Percentiles rank a stretch among this genome's conserved stretches.
phyloP scores from a whole-genome alignment of 2,797 vertebrate genomes.

The Austrolebias charrua region DNA sequence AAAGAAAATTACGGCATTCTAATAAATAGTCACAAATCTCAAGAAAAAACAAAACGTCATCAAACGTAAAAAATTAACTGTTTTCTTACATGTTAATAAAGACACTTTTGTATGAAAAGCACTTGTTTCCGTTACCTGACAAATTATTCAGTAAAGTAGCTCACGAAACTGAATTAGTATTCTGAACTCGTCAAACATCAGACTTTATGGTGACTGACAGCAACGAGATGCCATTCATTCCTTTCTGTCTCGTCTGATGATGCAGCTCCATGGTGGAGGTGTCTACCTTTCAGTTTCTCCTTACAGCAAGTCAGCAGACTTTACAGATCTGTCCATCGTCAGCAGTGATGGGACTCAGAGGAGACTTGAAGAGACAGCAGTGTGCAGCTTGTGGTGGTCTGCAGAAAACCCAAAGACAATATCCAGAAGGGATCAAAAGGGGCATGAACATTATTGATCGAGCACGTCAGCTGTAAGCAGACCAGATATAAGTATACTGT shows the following conservation, averaged over 20 bases:
- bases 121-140: background rate
- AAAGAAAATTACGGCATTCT: too few species aligned
- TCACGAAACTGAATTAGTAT: constrained; percentile 16
- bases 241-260: constrained; percentile 2
- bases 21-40: too few species aligned
- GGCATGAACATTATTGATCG: constrained; percentile 9
- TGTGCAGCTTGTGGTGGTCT: constrained; percentile 14
- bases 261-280: background rate
- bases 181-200: constrained; percentile 21
- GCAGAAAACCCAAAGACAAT: constrained; percentile 13
- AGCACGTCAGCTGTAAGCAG: constrained; percentile 2
- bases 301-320: background rate
- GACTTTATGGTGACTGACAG: constrained; percentile 8
- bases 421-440: constrained; percentile 1
- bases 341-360: constrained; percentile 6
- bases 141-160: background rate
- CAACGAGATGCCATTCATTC: constrained; percentile 11
- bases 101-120: background rate
- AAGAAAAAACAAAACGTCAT: background rate
- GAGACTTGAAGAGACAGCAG: constrained; percentile 6
- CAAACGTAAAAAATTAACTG: background rate
- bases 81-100: background rate
- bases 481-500: constrained; percentile 2
- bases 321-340: constrained; percentile 14
- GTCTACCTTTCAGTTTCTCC: constrained; percentile 9